Percentiles rank a stretch among this genome's conserved stretches.
These are phyloP conservation scores for Chrysoperla carnea DNA, from an alignment of 1,140 invertebrate species.

Conservation along the genomic window DNA sequence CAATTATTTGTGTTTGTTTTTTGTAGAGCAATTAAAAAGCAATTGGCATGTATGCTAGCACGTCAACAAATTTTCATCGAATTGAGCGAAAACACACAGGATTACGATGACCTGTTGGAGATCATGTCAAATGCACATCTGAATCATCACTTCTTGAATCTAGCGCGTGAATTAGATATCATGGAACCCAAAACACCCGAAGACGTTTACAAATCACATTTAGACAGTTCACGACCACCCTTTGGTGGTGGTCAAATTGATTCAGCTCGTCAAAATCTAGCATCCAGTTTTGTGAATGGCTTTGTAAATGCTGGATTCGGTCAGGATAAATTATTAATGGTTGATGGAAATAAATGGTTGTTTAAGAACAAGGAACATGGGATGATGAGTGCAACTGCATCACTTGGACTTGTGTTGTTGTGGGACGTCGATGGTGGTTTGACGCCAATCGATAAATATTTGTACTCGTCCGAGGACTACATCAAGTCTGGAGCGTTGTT, in stretches of 20 bases:
- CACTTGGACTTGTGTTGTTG: constrained; percentile 66
- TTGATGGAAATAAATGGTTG: constrained; percentile 96
- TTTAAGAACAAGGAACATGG: constrained; percentile 99
- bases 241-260: constrained; percentile 77
- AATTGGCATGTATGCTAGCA: constrained; percentile 93
- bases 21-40: constrained; percentile 72
- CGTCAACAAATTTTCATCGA: constrained; percentile 87
- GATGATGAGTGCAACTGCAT: constrained; percentile 96
- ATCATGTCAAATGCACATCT: constrained; percentile 95
- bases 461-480: constrained; percentile 92
- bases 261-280: constrained; percentile 90
- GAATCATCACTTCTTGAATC: constrained; percentile 89
- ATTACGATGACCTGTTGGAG: constrained; percentile 82
- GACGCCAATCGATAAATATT: constrained; percentile 96
- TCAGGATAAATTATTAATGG: constrained; percentile 88
- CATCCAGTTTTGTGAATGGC: constrained; percentile 97
- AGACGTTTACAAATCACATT: constrained; percentile 97
- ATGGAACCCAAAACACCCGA: constrained; percentile 99
- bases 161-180: constrained; percentile 96
- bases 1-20: constrained; percentile 6
- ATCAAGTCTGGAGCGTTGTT: constrained; percentile 92
- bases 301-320: constrained; percentile 99
- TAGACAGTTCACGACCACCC: constrained; percentile 78
- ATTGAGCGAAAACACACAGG: constrained; percentile 41
- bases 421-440: constrained; percentile 99